Evolutionary conservation across 2,888 invertebrate genomes (phyloP).

Genomic region (Lysandra bellargus): DNA sequence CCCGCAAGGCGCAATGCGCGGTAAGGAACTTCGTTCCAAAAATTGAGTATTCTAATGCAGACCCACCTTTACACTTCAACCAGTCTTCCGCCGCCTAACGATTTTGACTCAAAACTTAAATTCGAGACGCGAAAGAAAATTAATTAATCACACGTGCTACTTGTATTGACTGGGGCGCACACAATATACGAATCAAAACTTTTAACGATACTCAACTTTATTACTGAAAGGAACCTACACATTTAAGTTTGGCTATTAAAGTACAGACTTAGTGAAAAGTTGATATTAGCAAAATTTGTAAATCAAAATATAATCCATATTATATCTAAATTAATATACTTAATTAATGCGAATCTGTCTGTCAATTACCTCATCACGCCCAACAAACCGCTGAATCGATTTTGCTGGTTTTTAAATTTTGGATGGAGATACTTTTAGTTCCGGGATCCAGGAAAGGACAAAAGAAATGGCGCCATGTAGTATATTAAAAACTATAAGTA

Average conservation of each 20-base stretch:
- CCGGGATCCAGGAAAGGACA: too few species aligned
- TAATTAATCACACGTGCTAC: slow-evolving; percentile 70
- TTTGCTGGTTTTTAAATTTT: too few species aligned
- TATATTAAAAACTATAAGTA: too few species aligned
- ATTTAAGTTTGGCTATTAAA: neutral
- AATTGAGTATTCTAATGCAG: neutral
- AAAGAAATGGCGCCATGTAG: too few species aligned
- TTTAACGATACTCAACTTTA: slow-evolving; percentile 20
- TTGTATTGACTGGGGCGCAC: slow-evolving; percentile 23
- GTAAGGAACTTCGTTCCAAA: too few species aligned
- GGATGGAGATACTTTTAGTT: too few species aligned
- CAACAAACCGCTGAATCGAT: too few species aligned
- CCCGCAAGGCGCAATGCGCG: too few species aligned
- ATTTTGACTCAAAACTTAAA: slow-evolving; percentile 68
- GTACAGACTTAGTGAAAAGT: neutral
- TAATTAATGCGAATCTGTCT: too few species aligned
- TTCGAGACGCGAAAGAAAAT: slow-evolving; percentile 74
- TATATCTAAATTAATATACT: too few species aligned
- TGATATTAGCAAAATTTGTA: neutral
- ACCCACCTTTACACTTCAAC: slow-evolving; percentile 52
- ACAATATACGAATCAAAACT: slow-evolving; percentile 20
- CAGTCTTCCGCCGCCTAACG: slow-evolving; percentile 74
- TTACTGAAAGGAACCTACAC: slow-evolving; percentile 20
- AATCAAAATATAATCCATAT: neutral
- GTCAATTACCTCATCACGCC: too few species aligned